These are phyloP conservation scores for Bombus balteatus DNA, from an alignment of 1,140 invertebrate species.

Conservation along the genomic window DNA sequence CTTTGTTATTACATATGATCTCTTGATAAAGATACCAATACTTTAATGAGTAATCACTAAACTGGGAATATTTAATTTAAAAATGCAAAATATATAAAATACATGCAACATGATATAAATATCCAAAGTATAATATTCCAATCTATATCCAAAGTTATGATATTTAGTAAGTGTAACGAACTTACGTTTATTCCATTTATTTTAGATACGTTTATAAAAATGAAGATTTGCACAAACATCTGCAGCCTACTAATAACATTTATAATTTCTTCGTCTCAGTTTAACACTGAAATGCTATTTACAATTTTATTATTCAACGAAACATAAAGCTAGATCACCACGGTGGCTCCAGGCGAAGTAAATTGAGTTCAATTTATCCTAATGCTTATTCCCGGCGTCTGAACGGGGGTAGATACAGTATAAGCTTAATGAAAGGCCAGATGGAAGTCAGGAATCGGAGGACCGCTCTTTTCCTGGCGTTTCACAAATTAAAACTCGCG, in stretches of 20 bases:
- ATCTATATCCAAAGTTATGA: neutral
- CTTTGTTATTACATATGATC: neutral
- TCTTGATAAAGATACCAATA: neutral
- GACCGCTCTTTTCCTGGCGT: slow-evolving; percentile 61
- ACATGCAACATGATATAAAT: too few species aligned
- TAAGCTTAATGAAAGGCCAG: slow-evolving; percentile 54
- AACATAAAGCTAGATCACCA: neutral
- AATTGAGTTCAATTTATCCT: slow-evolving; percentile 50
- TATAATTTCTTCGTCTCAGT: too few species aligned
- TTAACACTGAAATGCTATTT: neutral
- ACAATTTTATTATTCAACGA: neutral
- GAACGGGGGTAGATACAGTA: slow-evolving; percentile 41
- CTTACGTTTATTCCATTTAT: neutral
- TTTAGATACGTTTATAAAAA: neutral
- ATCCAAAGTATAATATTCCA: neutral
- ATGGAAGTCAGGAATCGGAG: slow-evolving; percentile 43
- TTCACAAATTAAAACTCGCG: slow-evolving; percentile 77
- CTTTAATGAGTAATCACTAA: neutral
- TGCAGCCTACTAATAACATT: too few species aligned
- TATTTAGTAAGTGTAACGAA: neutral
- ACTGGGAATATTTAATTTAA: too few species aligned
- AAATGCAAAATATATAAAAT: neutral
- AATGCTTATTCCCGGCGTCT: slow-evolving; percentile 43
- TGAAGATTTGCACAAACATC: neutral
- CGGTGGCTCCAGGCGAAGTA: neutral